Conservation (phyloP, 2,797 vertebrate species). For the Chelon auratus region DNA sequence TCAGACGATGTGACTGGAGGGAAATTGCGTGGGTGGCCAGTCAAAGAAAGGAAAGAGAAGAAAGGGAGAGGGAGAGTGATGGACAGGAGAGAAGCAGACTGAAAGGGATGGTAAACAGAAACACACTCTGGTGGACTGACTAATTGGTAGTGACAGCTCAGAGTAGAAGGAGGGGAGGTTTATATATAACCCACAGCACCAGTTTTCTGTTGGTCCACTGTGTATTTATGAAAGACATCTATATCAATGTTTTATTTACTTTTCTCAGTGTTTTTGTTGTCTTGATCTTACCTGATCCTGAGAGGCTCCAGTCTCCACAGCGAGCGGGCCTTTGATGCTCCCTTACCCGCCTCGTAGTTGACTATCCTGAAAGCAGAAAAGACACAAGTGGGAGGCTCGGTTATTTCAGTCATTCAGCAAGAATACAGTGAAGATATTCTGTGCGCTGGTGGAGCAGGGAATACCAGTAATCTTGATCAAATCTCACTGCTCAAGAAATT, state of each 20-base stretch:
- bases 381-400: neutral
- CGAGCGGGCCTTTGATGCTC: constrained; percentile 91
- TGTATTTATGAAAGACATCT: constrained; percentile 8
- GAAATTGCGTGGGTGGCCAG: constrained; percentile 48
- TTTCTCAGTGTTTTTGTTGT: neutral
- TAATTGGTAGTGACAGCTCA: constrained; percentile 60
- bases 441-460: neutral
- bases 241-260: neutral
- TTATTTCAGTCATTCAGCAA: constrained; percentile 20
- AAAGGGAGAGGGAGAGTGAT: constrained; percentile 17
- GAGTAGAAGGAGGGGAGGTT: constrained; percentile 3
- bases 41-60: constrained; percentile 24
- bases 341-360: constrained; percentile 95
- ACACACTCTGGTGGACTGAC: constrained; percentile 25
- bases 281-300: constrained; percentile 91
- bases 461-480: neutral
- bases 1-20: constrained; percentile 26
- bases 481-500: constrained; percentile 8
- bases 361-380: constrained; percentile 86
- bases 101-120: constrained; percentile 47
- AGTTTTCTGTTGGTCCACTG: neutral
- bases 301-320: constrained; percentile 98
- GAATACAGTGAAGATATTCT: constrained; percentile 10
- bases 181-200: constrained; percentile 33
- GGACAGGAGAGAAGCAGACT: constrained; percentile 25